These are phyloP conservation scores for Calyptomena viridis DNA, from an alignment of 2,113 vertebrate species.

Conservation along the genomic window DNA sequence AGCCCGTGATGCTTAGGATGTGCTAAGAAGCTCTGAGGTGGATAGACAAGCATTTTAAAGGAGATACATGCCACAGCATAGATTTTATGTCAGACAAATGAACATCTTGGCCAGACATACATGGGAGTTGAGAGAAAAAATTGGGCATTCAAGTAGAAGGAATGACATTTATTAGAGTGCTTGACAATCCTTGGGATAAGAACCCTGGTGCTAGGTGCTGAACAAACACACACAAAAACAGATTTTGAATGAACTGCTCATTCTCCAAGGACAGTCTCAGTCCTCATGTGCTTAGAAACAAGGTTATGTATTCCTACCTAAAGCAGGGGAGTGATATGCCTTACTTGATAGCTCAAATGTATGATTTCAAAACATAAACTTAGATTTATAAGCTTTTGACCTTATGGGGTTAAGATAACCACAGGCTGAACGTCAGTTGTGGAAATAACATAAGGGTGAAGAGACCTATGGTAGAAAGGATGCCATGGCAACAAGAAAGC, in stretches of 20 bases:
- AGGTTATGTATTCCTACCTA: not conserved
- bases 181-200: not conserved
- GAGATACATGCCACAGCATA: too few relatives aligned
- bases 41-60: not conserved
- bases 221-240: not conserved
- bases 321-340: not conserved
- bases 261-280: not conserved
- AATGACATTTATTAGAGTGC: not conserved
- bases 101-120: not conserved
- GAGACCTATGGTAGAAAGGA: not conserved
- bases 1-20: not conserved
- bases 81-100: not conserved
- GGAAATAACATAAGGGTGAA: not conserved
- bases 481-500: conserved; percentile 72
- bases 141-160: not conserved
- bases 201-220: not conserved
- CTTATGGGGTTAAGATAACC: not conserved
- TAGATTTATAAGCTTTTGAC: not conserved
- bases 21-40: not conserved
- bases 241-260: not conserved
- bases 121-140: not conserved
- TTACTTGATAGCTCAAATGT: not conserved
- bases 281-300: not conserved
- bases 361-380: not conserved
- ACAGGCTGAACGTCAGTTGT: not conserved